phyloP scores from a whole-genome alignment of 2,888 invertebrate species.

The Malthinus flaveolus region DNA sequence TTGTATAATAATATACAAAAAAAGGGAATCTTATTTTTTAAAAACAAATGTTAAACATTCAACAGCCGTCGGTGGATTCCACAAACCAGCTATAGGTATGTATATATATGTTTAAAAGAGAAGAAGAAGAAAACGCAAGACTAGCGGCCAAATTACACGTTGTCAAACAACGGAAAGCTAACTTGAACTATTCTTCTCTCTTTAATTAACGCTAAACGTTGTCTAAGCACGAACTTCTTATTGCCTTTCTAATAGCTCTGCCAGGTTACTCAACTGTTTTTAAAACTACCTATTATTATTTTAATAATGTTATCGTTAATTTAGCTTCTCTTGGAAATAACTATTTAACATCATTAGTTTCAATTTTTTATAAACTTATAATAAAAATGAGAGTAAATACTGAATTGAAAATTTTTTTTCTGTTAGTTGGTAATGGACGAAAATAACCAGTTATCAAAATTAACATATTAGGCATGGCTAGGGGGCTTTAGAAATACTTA shows the following conservation, averaged over 20 bases:
- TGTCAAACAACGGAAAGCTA: conserved; percentile 36
- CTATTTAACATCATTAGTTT: conserved; percentile 16
- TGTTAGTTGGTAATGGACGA: too few species aligned
- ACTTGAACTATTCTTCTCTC: conserved; percentile 33
- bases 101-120: not conserved
- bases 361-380: too few species aligned
- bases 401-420: too few species aligned
- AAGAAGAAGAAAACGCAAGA: conserved; percentile 33
- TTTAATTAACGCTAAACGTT: conserved; percentile 42
- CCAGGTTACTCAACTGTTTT: conserved; percentile 33
- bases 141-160: conserved; percentile 42
- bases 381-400: too few species aligned
- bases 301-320: conserved; percentile 33
- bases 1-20: too few species aligned
- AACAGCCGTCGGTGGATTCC: conserved; percentile 41
- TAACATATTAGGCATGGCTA: too few species aligned
- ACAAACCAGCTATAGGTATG: not conserved
- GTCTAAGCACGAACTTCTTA: conserved; percentile 34
- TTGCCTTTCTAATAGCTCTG: conserved; percentile 34
- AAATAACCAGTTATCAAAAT: too few species aligned
- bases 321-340: conserved; percentile 17
- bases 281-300: conserved; percentile 23
- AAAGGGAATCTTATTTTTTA: not conserved
- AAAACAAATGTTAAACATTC: conserved; percentile 36
- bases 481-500: too few species aligned